These are phyloP conservation scores for Phenacoccus solenopsis DNA, from an alignment of 1,140 invertebrate genomes.

Conservation along the genomic window DNA sequence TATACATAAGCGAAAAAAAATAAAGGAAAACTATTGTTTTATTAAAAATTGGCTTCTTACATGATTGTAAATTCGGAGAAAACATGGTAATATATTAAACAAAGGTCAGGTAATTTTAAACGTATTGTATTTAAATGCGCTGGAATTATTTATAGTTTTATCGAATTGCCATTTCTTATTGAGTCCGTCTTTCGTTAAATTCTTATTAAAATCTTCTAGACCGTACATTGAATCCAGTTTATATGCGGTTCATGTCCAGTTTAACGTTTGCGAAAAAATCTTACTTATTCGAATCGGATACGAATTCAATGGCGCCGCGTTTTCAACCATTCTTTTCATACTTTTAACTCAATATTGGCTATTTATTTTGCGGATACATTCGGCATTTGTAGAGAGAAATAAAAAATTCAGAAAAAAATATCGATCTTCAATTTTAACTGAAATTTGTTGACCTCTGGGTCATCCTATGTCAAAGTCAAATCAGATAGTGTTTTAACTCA, in stretches of 20 bases:
- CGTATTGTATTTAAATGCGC: constrained; percentile 16
- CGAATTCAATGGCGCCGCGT: not conserved
- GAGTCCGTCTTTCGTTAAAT: not conserved
- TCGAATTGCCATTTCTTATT: not conserved
- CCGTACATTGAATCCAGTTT: constrained; percentile 6
- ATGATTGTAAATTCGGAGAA: constrained; percentile 13
- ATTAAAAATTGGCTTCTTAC: not conserved
- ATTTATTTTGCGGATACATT: too few relatives aligned
- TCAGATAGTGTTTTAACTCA: too few relatives aligned
- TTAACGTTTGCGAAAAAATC: not conserved
- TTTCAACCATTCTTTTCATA: too few relatives aligned
- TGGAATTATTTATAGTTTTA: constrained; percentile 13
- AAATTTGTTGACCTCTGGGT: too few relatives aligned
- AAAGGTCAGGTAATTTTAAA: constrained; percentile 17
- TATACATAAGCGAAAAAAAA: not conserved
- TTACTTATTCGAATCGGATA: not conserved
- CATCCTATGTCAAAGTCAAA: too few relatives aligned
- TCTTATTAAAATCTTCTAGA: constrained; percentile 4
- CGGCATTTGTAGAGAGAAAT: too few relatives aligned
- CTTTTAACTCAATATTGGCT: too few relatives aligned
- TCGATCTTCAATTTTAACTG: too few relatives aligned
- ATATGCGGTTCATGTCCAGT: constrained; percentile 7
- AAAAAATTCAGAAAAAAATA: too few relatives aligned
- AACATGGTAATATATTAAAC: constrained; percentile 5
- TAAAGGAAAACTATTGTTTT: not conserved